Conservation (phyloP, 2,797 vertebrate genomes). For the Chelmon rostratus region DNA sequence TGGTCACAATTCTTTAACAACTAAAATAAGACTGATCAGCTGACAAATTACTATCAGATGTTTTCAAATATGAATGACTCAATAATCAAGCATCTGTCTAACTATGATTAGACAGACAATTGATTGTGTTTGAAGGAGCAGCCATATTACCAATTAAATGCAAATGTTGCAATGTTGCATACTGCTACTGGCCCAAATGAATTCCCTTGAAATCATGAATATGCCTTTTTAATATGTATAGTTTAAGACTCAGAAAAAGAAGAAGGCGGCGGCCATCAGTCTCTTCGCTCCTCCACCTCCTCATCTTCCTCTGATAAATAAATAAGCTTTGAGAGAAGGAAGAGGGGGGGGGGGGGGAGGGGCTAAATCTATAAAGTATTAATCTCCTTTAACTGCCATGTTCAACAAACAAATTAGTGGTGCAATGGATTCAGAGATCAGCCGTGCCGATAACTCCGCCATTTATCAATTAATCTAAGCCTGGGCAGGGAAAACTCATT, state of each 20-base stretch:
- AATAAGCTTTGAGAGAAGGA: slow-evolving; percentile 52
- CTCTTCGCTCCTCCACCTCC: slow-evolving; percentile 19
- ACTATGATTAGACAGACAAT: not conserved
- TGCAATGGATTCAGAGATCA: slow-evolving; percentile 85
- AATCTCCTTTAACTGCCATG: slow-evolving; percentile 86
- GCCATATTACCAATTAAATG: not conserved
- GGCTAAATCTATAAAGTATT: slow-evolving; percentile 81
- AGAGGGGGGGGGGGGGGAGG: slow-evolving; percentile 12
- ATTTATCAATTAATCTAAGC: slow-evolving; percentile 88
- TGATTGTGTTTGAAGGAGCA: not conserved
- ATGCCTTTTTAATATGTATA: not conserved
- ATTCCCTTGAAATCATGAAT: not conserved
- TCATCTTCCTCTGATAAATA: slow-evolving; percentile 53
- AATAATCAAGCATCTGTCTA: no score
- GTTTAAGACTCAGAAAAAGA: not conserved
- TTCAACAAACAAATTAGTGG: slow-evolving; percentile 88
- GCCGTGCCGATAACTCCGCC: slow-evolving; percentile 73
- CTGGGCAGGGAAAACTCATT: slow-evolving; percentile 85
- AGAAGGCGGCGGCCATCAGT: not conserved
- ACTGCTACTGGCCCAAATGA: no score
- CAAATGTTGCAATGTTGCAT: no score
- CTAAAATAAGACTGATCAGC: not conserved
- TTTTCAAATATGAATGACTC: not conserved
- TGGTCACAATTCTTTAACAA: no score
- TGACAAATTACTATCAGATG: not conserved